Percentiles rank a stretch among this genome's conserved stretches.
These are phyloP conservation scores for Baryphthengus martii DNA, from an alignment of 2,113 vertebrate species.

Conservation along the genomic window DNA sequence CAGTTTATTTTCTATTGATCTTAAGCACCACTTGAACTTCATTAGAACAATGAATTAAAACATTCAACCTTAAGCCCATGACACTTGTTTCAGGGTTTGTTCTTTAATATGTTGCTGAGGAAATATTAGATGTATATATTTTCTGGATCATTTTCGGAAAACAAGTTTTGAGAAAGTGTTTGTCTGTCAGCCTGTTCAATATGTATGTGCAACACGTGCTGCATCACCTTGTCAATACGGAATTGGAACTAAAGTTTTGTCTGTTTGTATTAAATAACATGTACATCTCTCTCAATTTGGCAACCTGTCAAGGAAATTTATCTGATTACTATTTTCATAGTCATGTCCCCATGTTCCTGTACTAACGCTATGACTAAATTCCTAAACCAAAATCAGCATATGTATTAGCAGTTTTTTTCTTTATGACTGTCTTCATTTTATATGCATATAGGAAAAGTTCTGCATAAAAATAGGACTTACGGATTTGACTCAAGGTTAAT, in stretches of 20 bases:
- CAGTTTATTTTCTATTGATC: not conserved
- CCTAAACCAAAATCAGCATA: not conserved
- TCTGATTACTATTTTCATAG: not conserved
- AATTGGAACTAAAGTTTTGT: not conserved
- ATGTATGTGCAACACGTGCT: not conserved
- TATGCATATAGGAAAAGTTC: not conserved
- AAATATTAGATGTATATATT: not conserved
- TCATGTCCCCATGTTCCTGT: not conserved
- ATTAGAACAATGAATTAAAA: not conserved
- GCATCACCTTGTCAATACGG: not conserved
- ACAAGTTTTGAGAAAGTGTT: not conserved
- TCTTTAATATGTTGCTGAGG: not conserved
- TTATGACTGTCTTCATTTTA: not conserved
- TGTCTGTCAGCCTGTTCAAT: not conserved
- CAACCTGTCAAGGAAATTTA: not conserved
- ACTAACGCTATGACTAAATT: not conserved
- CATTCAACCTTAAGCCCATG: not conserved
- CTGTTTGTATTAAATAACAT: not conserved
- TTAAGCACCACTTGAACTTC: not conserved
- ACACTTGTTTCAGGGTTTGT: not conserved
- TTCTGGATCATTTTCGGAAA: not conserved
- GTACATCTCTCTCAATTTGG: not conserved
- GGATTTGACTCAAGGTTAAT: conserved; percentile 37
- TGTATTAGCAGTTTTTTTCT: not conserved
- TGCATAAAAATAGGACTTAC: not conserved